Evolutionary conservation across 1,140 invertebrate species (phyloP).

Genomic region (Pararge aegeria): DNA sequence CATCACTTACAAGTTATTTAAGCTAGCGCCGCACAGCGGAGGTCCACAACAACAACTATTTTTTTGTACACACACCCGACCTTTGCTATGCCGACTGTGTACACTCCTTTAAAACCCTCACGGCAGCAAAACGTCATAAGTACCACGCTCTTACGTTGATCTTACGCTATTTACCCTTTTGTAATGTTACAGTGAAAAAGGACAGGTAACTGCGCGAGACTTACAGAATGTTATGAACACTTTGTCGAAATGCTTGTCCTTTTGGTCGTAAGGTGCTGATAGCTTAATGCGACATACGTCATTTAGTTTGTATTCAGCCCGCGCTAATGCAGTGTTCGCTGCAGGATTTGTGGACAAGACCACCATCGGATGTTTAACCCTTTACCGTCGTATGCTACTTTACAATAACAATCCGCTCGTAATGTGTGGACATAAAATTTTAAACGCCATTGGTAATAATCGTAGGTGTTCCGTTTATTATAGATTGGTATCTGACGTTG

Average conservation of each 20-base stretch:
- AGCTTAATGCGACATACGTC: background rate
- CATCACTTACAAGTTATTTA: background rate
- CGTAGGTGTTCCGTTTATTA: conserved; percentile 21
- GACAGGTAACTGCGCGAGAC: too few relatives aligned
- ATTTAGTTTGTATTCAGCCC: background rate
- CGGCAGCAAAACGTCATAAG: conserved; percentile 37
- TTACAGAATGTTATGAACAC: too few relatives aligned
- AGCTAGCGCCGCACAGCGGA: conserved; percentile 57
- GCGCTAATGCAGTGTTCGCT: conserved; percentile 32
- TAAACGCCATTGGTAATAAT: conserved; percentile 22
- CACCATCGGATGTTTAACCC: conserved; percentile 57
- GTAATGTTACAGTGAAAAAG: conserved; percentile 3
- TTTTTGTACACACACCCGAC: conserved; percentile 44
- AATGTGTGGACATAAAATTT: conserved; percentile 47
- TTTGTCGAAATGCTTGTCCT: too few relatives aligned
- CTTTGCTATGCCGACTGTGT: conserved; percentile 47
- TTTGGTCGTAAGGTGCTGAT: background rate
- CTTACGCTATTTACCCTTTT: conserved; percentile 6
- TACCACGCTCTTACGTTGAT: background rate
- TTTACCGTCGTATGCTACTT: conserved; percentile 37
- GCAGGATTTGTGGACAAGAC: conserved; percentile 35
- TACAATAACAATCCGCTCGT: conserved; percentile 47
- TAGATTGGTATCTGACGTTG: conserved; percentile 3
- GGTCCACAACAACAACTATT: conserved; percentile 54
- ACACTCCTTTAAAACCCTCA: conserved; percentile 16